Conservation (phyloP, 1,140 invertebrate genomes). For the Arion vulgaris region DNA sequence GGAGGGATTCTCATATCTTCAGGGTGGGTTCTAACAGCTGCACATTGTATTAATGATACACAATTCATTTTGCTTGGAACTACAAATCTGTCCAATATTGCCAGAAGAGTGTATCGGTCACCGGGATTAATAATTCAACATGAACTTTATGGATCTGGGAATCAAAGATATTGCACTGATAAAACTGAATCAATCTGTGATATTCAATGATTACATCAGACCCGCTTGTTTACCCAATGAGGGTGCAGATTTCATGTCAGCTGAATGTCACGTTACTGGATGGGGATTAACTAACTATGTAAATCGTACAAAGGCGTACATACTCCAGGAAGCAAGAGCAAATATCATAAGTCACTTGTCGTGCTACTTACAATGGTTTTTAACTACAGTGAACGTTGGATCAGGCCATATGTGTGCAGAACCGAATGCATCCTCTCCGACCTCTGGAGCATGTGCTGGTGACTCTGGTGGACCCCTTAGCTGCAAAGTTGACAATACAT, state of each 20-base stretch:
- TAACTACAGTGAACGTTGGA: not conserved
- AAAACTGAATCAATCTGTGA: not conserved
- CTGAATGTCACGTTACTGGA: not conserved
- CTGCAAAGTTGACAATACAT: not conserved
- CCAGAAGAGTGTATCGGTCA: not conserved
- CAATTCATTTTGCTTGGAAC: not conserved
- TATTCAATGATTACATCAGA: not conserved
- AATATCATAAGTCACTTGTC: not conserved
- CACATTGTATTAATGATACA: not conserved
- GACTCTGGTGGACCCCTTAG: not conserved
- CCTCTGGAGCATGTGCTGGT: not conserved
- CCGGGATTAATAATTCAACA: not conserved
- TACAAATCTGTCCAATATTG: not conserved
- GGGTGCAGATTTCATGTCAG: not conserved
- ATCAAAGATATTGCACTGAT: not conserved
- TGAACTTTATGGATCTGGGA: not conserved
- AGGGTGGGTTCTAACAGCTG: not conserved
- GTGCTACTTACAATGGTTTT: not conserved
- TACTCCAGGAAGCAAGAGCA: not conserved
- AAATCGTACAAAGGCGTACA: not conserved
- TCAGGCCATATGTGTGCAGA: not conserved
- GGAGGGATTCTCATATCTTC: not conserved
- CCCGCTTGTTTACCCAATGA: not conserved
- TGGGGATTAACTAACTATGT: not conserved
- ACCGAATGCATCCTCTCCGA: not conserved